phyloP scores from a whole-genome alignment of 2,113 vertebrate genomes.

The Sceloporus undulatus region DNA sequence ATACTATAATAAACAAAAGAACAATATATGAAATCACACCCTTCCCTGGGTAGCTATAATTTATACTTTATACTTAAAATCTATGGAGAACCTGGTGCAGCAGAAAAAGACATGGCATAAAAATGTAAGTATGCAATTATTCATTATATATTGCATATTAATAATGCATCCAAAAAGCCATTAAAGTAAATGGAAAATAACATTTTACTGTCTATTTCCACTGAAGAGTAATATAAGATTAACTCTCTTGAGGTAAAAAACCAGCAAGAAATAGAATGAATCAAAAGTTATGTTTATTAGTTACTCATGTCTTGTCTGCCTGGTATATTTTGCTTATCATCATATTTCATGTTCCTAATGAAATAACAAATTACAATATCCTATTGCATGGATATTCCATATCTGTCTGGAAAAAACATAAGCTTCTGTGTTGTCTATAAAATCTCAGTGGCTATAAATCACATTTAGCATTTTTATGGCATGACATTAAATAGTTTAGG shows the following conservation, averaged over 20 bases:
- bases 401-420: not conserved
- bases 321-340: constrained; percentile 2
- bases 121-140: constrained; percentile 49
- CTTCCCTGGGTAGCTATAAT: constrained; percentile 37
- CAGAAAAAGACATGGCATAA: constrained; percentile 41
- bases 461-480: constrained; percentile 20
- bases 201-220: constrained; percentile 45
- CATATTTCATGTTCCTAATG: constrained; percentile 20
- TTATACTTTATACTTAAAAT: constrained; percentile 40
- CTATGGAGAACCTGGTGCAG: constrained; percentile 51
- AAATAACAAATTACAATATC: constrained; percentile 17
- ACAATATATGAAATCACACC: constrained; percentile 15
- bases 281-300: constrained; percentile 6
- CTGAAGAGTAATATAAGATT: constrained; percentile 32
- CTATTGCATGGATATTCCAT: not conserved
- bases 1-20: constrained; percentile 29
- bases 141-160: constrained; percentile 63
- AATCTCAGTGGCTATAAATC: constrained; percentile 5
- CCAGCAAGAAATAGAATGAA: constrained; percentile 4
- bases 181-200: constrained; percentile 64
- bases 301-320: not conserved
- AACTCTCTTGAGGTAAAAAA: not conserved
- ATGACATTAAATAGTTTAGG: constrained; percentile 14
- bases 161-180: constrained; percentile 60
- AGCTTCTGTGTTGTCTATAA: constrained; percentile 8